phyloP scores from a whole-genome alignment of 2,888 invertebrate species.

The Melolontha melolontha region DNA sequence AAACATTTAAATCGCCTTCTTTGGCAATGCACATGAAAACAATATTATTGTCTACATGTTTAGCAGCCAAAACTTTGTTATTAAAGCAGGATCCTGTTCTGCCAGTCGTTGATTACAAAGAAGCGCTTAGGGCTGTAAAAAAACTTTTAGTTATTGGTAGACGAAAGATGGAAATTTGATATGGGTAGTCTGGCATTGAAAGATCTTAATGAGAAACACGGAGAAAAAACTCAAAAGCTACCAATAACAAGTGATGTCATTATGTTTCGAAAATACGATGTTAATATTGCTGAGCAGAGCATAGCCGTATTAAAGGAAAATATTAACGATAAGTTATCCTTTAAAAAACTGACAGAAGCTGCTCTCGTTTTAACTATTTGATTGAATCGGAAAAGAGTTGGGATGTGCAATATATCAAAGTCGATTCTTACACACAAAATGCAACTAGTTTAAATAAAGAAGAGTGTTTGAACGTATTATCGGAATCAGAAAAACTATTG shows the following conservation, averaged over 20 bases:
- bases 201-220: slow-evolving; percentile 42
- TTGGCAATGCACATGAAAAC: slow-evolving; percentile 44
- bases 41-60: slow-evolving; percentile 42
- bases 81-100: slow-evolving; percentile 42
- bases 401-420: no score
- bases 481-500: no score
- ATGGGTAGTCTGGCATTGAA: slow-evolving; percentile 44
- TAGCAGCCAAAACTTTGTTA: slow-evolving; percentile 42
- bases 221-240: slow-evolving; percentile 31
- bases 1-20: slow-evolving; percentile 46
- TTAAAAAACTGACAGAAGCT: no score
- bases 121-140: slow-evolving; percentile 31
- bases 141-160: slow-evolving; percentile 39
- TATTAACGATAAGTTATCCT: neutral
- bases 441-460: no score
- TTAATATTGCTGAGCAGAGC: slow-evolving; percentile 18
- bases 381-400: no score
- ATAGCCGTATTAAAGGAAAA: neutral
- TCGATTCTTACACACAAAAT: no score
- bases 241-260: slow-evolving; percentile 35
- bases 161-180: slow-evolving; percentile 44
- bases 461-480: no score
- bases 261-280: slow-evolving; percentile 23
- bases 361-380: no score
- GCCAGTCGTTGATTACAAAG: slow-evolving; percentile 23